phyloP scores from a whole-genome alignment of 2,113 vertebrate species.

The Candoia aspera region DNA sequence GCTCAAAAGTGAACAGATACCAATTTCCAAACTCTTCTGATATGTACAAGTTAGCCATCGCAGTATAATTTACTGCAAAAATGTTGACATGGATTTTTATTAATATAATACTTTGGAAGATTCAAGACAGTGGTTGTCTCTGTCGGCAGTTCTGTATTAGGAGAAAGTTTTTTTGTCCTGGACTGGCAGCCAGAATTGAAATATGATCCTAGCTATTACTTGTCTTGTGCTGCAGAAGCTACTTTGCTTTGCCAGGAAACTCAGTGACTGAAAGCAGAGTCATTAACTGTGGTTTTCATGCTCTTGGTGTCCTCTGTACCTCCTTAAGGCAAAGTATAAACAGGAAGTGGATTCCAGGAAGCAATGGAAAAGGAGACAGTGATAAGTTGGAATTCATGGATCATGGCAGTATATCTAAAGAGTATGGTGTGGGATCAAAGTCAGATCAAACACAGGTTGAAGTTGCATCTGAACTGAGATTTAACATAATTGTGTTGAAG shows the following conservation, averaged over 20 bases:
- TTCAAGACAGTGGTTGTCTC: slow-evolving; percentile 49
- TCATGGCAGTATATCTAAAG: slow-evolving; percentile 57
- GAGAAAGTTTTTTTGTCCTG: slow-evolving; percentile 69
- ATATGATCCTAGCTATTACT: slow-evolving; percentile 63
- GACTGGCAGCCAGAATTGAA: slow-evolving; percentile 71
- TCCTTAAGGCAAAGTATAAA: slow-evolving; percentile 75
- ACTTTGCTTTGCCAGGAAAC: slow-evolving; percentile 28
- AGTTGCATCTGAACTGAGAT: slow-evolving; percentile 2
- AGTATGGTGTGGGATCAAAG: slow-evolving; percentile 73
- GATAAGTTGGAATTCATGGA: slow-evolving; percentile 72
- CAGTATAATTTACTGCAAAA: background rate
- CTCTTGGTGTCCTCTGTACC: slow-evolving; percentile 48
- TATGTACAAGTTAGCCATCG: background rate
- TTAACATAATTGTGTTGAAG: background rate
- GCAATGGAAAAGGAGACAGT: slow-evolving; percentile 9
- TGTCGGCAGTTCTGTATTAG: slow-evolving; percentile 59
- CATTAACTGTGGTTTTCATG: slow-evolving; percentile 49
- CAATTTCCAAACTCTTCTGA: background rate
- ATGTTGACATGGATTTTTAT: background rate
- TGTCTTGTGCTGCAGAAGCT: background rate
- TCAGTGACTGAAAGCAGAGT: background rate
- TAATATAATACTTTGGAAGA: background rate
- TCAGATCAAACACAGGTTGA: slow-evolving; percentile 69
- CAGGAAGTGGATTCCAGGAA: slow-evolving; percentile 75
- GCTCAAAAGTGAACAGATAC: background rate